phyloP scores from a whole-genome alignment of 37 sponge, comb jelly and placozoan species.

The Theonella swinhoei region DNA sequence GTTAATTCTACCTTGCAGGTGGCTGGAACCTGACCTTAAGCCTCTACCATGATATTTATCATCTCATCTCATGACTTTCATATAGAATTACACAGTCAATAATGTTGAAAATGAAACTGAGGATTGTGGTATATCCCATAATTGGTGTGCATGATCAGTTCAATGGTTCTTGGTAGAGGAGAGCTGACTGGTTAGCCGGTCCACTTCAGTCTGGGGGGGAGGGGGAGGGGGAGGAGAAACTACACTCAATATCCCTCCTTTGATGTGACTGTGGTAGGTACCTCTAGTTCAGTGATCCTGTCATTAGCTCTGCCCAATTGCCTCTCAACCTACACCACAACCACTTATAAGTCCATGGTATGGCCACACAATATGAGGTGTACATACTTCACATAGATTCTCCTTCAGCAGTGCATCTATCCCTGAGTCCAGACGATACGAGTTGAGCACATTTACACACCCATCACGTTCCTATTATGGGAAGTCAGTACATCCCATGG shows the following conservation, averaged over 20 bases:
- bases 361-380: not conserved
- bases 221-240: no score
- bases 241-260: no score
- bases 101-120: no score
- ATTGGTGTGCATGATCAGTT: no score
- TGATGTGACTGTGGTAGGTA: no score
- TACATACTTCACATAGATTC: slow-evolving; percentile 51
- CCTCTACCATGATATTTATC: slow-evolving; percentile 22
- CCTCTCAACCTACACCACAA: slow-evolving; percentile 14
- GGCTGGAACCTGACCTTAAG: slow-evolving; percentile 42
- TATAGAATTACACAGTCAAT: not conserved
- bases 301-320: slow-evolving; percentile 43
- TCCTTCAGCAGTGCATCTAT: slow-evolving; percentile 61
- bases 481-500: not conserved
- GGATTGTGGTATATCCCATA: no score
- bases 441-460: slow-evolving; percentile 75
- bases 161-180: no score
- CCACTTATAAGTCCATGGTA: not conserved
- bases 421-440: slow-evolving; percentile 66
- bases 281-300: slow-evolving; percentile 54
- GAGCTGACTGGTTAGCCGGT: no score
- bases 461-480: slow-evolving; percentile 49
- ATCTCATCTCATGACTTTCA: not conserved
- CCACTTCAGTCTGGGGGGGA: no score
- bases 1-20: slow-evolving; percentile 6